Base-by-base conservation (phyloP, 37 sponge, comb jelly and placozoan genomes). In the Theonella swinhoei region DNA sequence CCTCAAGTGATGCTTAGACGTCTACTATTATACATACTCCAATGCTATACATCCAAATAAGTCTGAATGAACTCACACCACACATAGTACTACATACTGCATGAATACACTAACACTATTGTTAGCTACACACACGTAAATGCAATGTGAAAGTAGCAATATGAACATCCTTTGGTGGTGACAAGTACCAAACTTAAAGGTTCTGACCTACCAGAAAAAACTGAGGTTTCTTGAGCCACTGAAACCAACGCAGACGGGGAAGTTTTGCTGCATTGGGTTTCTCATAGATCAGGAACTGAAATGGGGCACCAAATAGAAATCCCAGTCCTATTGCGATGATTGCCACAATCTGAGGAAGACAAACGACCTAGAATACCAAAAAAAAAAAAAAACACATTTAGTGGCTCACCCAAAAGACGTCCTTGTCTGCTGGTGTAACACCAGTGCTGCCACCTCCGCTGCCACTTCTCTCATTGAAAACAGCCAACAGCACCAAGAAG, bases 271-370 rank as follows among this genome's bases (percentile, higher is more conserved):
- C 36, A 29, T 33, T 63, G 5, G 64, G 42, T 23, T 71, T 31
- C 80, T 95, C 96, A 0, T 62, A 76, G 41, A 90, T 88, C 29
- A 79, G 80, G 11, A 95, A 23, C 74, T 95, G 96, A 71, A 95
- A 95, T 0, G 87, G 30, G 17, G 81, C 42, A 20, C 90, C 75
- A 65, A 90, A 87, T 19, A 81, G 39, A 38, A 89, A 40, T 29
- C 96, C 96, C 35, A 92, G 65, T 25, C 73, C 79, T 24, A 92
- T 74, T 0, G 89, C 85, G 24, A 85, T 73, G 23, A 82, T 33
- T 25, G 88, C 80, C 65, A 92, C 75, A 24, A 75, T 41, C 94
- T 81, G 7, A 47, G 3, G 4, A 54, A 8, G 3, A 14, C 20
- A 59, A 29, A 36, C 22, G 2, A 74, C 2, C 38, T 17, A n/a